These are phyloP conservation scores for Syndactyla subalaris DNA, from an alignment of 2,797 vertebrate species.

Conservation along the genomic window DNA sequence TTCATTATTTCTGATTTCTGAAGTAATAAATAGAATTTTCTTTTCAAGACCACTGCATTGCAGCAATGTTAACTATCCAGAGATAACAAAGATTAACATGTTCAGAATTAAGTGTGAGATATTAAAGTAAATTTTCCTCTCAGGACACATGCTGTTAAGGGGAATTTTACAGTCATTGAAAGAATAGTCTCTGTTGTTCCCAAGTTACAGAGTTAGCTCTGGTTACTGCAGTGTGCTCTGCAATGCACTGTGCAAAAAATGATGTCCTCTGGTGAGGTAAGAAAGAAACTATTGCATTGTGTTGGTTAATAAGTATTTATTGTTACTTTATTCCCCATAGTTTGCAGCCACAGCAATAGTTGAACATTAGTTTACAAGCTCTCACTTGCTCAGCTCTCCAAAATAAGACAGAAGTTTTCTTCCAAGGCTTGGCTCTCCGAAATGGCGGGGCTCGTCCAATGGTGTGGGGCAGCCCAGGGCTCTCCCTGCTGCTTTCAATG, in stretches of 20 bases:
- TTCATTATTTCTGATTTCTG: neutral
- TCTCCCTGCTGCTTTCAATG: neutral
- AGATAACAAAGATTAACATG: neutral
- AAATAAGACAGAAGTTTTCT: neutral
- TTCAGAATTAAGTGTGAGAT: neutral
- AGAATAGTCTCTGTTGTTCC: neutral
- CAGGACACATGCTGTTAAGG: neutral
- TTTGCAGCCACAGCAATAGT: neutral
- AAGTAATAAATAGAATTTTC: neutral
- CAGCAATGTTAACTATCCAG: neutral
- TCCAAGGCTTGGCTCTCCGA: neutral
- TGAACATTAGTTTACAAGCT: neutral
- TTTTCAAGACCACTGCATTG: neutral
- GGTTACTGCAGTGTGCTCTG: slow-evolving; percentile 1
- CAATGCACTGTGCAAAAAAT: neutral
- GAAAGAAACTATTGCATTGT: neutral
- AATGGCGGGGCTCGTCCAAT: neutral
- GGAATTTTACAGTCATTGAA: neutral
- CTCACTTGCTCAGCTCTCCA: neutral
- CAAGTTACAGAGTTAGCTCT: neutral
- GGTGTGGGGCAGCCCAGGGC: fast-evolving
- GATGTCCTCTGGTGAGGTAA: neutral
- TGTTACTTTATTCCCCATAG: neutral
- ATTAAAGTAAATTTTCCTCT: slow-evolving; percentile 1
- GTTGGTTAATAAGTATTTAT: slow-evolving; percentile 12